phyloP scores from a whole-genome alignment of 1,140 invertebrate genomes.

The Sarcophaga bullata region DNA sequence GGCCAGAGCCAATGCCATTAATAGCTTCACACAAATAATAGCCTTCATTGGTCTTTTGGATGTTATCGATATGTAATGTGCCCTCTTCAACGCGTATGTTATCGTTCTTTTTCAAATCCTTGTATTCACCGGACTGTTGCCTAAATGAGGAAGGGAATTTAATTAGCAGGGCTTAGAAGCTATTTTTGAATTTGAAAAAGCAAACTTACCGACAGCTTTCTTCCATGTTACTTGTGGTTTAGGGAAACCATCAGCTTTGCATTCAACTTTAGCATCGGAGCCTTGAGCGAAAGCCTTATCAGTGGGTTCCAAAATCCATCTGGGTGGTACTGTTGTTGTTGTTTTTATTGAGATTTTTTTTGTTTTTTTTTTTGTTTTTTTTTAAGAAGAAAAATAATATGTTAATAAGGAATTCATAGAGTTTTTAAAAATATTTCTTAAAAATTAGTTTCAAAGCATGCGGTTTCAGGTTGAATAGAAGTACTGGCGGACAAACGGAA shows the following conservation, averaged over 20 bases:
- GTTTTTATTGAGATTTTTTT: neutral
- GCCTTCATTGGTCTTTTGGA: slow-evolving; percentile 91
- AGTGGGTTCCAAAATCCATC: slow-evolving; percentile 95
- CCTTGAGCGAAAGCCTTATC: slow-evolving; percentile 95
- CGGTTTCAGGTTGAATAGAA: slow-evolving; percentile 42
- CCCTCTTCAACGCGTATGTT: slow-evolving; percentile 92
- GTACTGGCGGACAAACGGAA: slow-evolving; percentile 53
- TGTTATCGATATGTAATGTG: slow-evolving; percentile 86
- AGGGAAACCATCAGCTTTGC: slow-evolving; percentile 95
- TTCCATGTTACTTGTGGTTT: slow-evolving; percentile 95
- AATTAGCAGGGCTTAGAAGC: neutral
- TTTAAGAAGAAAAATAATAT: slow-evolving; percentile 48
- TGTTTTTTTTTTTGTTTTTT: neutral
- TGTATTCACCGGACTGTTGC: slow-evolving; percentile 89
- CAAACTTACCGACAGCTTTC: slow-evolving; percentile 84
- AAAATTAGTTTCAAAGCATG: slow-evolving; percentile 49
- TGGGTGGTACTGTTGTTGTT: slow-evolving; percentile 82
- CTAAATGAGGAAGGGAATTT: slow-evolving; percentile 65
- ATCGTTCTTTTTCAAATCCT: slow-evolving; percentile 88
- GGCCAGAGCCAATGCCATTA: slow-evolving; percentile 93
- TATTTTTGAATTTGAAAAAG: neutral
- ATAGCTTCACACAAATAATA: slow-evolving; percentile 96
- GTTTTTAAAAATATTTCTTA: neutral
- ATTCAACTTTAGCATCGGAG: slow-evolving; percentile 91
- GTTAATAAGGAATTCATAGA: slow-evolving; percentile 50